phyloP scores from a whole-genome alignment of 2,113 vertebrate genomes.

The Vidua macroura region DNA sequence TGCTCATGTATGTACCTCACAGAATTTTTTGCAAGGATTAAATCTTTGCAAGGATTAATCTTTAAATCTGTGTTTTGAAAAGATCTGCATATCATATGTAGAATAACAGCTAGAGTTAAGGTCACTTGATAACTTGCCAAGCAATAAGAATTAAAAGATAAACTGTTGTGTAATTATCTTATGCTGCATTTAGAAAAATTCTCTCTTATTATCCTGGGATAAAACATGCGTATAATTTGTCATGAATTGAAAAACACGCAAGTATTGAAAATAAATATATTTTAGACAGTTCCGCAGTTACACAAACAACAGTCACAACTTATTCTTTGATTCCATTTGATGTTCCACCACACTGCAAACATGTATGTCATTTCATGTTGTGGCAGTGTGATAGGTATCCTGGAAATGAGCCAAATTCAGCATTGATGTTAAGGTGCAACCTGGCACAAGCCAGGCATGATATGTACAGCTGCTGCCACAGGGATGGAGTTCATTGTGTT shows the following conservation, averaged over 20 bases:
- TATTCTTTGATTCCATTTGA: background rate
- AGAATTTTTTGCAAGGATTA: background rate
- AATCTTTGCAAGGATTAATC: background rate
- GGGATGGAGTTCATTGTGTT: background rate
- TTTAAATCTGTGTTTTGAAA: background rate
- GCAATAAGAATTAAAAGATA: background rate
- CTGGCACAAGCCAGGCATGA: background rate
- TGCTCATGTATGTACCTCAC: background rate
- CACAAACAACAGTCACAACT: background rate
- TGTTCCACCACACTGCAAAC: background rate
- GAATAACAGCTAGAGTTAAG: background rate
- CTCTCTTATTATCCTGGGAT: background rate
- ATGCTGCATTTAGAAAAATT: background rate
- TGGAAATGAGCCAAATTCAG: background rate
- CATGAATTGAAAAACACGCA: background rate
- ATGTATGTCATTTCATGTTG: background rate
- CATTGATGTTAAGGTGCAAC: background rate
- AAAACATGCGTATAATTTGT: background rate
- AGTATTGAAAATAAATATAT: background rate
- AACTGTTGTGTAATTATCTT: background rate
- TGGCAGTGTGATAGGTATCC: background rate
- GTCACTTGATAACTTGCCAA: background rate
- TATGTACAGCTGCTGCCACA: background rate
- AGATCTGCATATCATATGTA: background rate
- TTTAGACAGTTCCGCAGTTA: background rate